Percentiles rank a stretch among this genome's conserved stretches.
Conservation (phyloP, 1,140 invertebrate species). For the Conus ventricosus region DNA sequence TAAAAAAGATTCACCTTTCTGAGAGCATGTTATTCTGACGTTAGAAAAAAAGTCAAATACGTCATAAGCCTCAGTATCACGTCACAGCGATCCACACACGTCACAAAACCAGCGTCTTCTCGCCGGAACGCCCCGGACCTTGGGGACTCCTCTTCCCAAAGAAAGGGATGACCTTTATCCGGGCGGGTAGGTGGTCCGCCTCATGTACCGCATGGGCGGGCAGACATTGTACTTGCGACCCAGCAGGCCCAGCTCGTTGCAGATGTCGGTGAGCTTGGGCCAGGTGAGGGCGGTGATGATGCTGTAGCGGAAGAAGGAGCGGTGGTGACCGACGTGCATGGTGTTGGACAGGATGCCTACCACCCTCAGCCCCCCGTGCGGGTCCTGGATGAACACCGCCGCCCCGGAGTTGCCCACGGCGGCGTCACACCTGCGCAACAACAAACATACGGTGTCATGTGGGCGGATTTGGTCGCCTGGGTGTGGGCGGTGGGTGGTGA, state of each 20-base stretch:
- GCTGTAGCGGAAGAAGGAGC: constrained; percentile 48
- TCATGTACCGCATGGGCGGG: constrained; percentile 26
- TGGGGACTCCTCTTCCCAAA: constrained; percentile 28
- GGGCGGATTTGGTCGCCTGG: too few species aligned
- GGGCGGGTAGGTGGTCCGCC: constrained; percentile 7
- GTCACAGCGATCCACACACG: too few species aligned
- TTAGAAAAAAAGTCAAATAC: too few species aligned
- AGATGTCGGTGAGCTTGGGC: constrained; percentile 61
- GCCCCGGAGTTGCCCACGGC: constrained; percentile 62
- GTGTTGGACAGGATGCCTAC: constrained; percentile 63
- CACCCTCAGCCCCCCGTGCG: constrained; percentile 49
- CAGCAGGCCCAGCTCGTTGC: constrained; percentile 54
- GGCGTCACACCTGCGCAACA: constrained; percentile 53
- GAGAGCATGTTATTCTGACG: too few species aligned
- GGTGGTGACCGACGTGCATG: constrained; percentile 40
- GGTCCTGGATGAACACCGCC: constrained; percentile 54
- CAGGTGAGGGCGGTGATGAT: constrained; percentile 59
- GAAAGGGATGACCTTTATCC: constrained; percentile 29
- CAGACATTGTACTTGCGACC: constrained; percentile 56
- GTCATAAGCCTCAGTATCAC: too few species aligned
- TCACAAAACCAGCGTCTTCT: not conserved
- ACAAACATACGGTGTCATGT: too few species aligned
- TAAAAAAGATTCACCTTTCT: too few species aligned
- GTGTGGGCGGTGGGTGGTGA: too few species aligned
- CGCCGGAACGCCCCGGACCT: not conserved